A percentile compares a stretch with the other conserved stretches of the same genome.
Conservation (phyloP, 2,113 vertebrate genomes). For the Apteryx owenii region DNA sequence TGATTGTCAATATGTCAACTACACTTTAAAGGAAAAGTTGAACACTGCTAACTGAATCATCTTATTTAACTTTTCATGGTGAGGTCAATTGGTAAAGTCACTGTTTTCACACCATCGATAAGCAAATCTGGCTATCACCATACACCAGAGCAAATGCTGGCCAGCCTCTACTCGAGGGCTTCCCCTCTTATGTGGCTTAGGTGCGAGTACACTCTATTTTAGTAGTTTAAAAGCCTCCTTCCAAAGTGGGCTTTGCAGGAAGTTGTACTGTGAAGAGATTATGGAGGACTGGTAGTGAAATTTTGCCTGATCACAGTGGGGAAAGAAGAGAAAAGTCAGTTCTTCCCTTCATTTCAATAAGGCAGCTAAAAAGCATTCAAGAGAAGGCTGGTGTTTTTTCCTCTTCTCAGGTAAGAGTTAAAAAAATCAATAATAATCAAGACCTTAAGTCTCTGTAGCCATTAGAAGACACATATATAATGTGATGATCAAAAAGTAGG, state of each 20-base stretch:
- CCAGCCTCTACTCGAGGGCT: fast-evolving
- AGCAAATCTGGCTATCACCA: background rate
- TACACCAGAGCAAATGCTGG: fast-evolving
- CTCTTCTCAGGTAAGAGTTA: background rate
- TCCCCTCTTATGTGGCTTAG: background rate
- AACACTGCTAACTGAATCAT: background rate
- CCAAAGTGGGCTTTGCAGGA: background rate
- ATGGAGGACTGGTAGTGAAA: background rate
- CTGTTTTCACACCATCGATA: background rate
- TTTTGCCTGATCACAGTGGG: background rate
- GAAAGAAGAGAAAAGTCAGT: background rate
- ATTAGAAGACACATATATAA: background rate
- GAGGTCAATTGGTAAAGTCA: background rate
- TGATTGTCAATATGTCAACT: background rate
- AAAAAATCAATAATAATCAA: background rate
- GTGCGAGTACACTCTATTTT: background rate
- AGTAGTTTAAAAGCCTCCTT: background rate
- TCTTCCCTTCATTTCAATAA: too few relatives aligned
- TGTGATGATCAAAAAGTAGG: background rate
- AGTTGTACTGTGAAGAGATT: background rate
- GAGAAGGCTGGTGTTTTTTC: fast-evolving
- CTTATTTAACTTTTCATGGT: background rate
- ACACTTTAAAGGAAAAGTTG: background rate
- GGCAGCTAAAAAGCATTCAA: too few relatives aligned
- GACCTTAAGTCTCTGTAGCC: background rate